These are phyloP conservation scores for Pseudopodoces humilis DNA, from an alignment of 2,113 vertebrate genomes.

Conservation along the genomic window DNA sequence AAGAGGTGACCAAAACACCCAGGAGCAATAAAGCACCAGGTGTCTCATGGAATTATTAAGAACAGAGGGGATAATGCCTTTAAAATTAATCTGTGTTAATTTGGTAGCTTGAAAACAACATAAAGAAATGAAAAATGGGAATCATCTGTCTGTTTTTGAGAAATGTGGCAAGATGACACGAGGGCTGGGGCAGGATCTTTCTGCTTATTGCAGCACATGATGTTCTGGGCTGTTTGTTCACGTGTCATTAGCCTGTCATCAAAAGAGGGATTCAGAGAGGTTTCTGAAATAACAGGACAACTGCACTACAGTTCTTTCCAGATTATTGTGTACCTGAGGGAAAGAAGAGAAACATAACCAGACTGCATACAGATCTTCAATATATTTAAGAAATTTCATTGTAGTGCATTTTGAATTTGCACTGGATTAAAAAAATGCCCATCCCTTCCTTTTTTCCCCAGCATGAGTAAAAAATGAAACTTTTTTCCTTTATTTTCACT, in stretches of 20 bases:
- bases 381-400: background rate
- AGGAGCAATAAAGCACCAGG: background rate
- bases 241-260: background rate
- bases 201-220: background rate
- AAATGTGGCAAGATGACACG: background rate
- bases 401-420: background rate
- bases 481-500: background rate
- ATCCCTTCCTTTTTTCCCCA: background rate
- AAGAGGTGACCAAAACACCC: background rate
- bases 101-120: background rate
- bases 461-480: background rate
- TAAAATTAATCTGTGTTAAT: background rate
- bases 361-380: background rate
- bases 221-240: background rate
- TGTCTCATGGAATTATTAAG: background rate
- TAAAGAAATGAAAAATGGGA: background rate
- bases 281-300: background rate
- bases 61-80: background rate
- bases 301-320: background rate
- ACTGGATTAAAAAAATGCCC: background rate
- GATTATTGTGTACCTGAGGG: background rate
- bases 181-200: background rate
- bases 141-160: background rate
- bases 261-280: background rate
- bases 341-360: background rate